Evolutionary conservation across 2,888 invertebrate species (phyloP).

Genomic region (Cremastobaeus sp.): DNA sequence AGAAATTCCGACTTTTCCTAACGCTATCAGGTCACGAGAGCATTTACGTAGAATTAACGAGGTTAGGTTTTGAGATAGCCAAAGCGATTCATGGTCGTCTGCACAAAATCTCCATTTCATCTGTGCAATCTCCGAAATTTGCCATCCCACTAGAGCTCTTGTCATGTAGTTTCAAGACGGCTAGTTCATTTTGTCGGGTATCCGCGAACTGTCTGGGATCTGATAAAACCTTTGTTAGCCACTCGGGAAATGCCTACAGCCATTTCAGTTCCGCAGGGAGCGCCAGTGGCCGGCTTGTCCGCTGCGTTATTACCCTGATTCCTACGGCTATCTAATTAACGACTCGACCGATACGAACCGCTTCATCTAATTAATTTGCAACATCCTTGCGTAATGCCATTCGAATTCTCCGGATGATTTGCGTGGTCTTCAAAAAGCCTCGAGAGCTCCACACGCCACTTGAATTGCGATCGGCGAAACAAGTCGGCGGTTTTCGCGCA

Average conservation of each 20-base stretch:
- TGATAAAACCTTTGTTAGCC: slow-evolving; percentile 54
- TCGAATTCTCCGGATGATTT: slow-evolving; percentile 16
- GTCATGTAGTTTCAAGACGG: slow-evolving; percentile 52
- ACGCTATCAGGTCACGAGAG: too few species aligned
- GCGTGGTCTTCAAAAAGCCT: neutral
- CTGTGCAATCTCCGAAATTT: slow-evolving; percentile 42
- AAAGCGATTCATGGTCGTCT: slow-evolving; percentile 22
- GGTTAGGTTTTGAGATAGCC: slow-evolving; percentile 17
- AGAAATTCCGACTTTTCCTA: too few species aligned
- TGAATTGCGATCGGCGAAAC: neutral
- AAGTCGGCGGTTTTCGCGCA: neutral
- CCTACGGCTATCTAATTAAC: slow-evolving; percentile 42
- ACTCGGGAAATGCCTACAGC: slow-evolving; percentile 47
- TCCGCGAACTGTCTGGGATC: slow-evolving; percentile 39
- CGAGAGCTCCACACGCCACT: neutral
- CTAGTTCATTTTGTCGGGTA: slow-evolving; percentile 40
- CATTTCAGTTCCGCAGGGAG: slow-evolving; percentile 31
- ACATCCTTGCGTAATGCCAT: neutral
- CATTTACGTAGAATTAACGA: slow-evolving; percentile 1
- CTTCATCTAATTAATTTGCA: slow-evolving; percentile 21
- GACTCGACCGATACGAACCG: slow-evolving; percentile 25
- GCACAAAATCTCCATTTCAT: slow-evolving; percentile 33
- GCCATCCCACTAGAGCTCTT: slow-evolving; percentile 34
- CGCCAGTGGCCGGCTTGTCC: slow-evolving; percentile 30
- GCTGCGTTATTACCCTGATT: slow-evolving; percentile 32